phyloP scores from a whole-genome alignment of 2,113 vertebrate species.

The Chlorocebus sabaeus region DNA sequence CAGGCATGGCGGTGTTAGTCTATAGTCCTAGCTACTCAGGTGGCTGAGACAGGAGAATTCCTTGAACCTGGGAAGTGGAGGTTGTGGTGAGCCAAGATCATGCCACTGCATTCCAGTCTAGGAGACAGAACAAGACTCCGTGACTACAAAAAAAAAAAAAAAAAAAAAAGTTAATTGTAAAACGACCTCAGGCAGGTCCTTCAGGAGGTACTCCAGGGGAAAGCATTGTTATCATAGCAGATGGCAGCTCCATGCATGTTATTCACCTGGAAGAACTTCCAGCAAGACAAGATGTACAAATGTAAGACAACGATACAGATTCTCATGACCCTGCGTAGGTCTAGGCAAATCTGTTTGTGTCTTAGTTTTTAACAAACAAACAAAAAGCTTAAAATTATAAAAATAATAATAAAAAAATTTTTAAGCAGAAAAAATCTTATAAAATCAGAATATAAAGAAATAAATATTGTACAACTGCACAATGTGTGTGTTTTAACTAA shows the following conservation, averaged over 20 bases:
- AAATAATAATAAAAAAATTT: not conserved
- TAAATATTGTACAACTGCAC: not conserved
- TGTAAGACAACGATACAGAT: not conserved
- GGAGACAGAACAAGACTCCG: too few species aligned
- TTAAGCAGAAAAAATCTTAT: not conserved
- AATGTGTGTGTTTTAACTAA: not conserved
- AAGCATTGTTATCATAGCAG: not conserved
- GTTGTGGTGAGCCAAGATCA: too few species aligned
- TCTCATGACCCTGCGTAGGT: not conserved
- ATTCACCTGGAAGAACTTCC: not conserved
- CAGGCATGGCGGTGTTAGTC: rapidly evolving
- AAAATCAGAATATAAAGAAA: not conserved
- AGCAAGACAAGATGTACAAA: not conserved
- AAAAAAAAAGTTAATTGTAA: not conserved
- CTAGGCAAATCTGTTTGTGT: not conserved
- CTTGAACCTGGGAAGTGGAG: too few species aligned
- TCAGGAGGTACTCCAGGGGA: not conserved
- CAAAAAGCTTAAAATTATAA: not conserved
- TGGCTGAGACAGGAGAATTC: too few species aligned
- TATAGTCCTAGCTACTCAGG: too few species aligned
- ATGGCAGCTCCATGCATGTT: not conserved
- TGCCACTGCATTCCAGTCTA: too few species aligned
- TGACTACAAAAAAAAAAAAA: too few species aligned
- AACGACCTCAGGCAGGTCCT: not conserved
- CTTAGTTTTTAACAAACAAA: not conserved